phyloP scores from a whole-genome alignment of 2,797 vertebrate genomes.

The Rhinophrynus dorsalis region DNA sequence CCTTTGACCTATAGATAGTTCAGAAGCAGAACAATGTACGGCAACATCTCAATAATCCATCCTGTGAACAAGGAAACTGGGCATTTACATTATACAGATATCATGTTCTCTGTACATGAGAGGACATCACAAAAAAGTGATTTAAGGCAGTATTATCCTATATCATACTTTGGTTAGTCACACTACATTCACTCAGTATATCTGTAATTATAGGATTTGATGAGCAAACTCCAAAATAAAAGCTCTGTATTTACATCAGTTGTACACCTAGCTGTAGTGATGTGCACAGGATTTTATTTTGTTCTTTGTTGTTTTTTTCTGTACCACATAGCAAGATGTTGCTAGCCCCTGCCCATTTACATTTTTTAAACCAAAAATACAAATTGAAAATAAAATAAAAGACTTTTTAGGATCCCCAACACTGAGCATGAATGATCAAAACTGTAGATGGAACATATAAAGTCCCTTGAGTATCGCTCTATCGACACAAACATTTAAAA shows the following conservation, averaged over 20 bases:
- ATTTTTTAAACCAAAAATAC: conserved; percentile 1
- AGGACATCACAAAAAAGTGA: conserved; percentile 9
- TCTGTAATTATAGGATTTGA: background rate
- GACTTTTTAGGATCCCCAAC: conserved; percentile 4
- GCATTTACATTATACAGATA: conserved; percentile 35
- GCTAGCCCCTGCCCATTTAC: conserved; percentile 4
- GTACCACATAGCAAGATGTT: conserved; percentile 12
- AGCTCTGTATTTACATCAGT: background rate
- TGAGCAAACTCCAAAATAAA: background rate
- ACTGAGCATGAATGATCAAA: background rate
- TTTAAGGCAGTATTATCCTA: conserved; percentile 44
- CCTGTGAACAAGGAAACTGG: conserved; percentile 4
- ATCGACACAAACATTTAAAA: conserved; percentile 44
- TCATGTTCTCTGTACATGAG: conserved; percentile 8
- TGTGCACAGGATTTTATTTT: background rate
- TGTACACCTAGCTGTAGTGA: background rate
- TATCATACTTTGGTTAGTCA: conserved; percentile 39
- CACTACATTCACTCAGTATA: conserved; percentile 3
- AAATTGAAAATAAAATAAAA: conserved; percentile 13
- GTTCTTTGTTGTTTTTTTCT: background rate
- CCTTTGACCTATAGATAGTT: conserved; percentile 37
- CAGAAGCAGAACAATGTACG: conserved; percentile 6
- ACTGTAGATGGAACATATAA: conserved; percentile 6
- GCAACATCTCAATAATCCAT: background rate
- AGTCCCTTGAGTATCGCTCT: conserved; percentile 3